Base-by-base conservation (phyloP, 2,113 vertebrate species). In the Microtus montanus region DNA sequence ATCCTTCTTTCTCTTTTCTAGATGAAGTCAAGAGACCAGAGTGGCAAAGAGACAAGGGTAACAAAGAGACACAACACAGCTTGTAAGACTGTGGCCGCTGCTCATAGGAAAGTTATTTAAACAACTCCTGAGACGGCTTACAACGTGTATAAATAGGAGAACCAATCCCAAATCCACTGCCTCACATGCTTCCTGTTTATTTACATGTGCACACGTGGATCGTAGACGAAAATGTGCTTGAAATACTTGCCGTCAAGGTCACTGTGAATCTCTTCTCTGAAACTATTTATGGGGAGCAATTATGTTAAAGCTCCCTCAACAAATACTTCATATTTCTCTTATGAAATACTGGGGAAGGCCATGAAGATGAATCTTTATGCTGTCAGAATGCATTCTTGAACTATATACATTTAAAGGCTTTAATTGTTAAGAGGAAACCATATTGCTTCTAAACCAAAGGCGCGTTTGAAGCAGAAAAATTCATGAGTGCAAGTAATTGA, bases 291-390 rank as follows among this genome's bases (percentile, higher is more conserved):
- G 63, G 30, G 10, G 13, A 94, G 63, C 47, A 84, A 41, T 24
- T 49, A 17, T 87, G 64, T 87, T 90, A 58, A 91, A 93, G 14
- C 26, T 64, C 10, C 66, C 95, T 94, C 68, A 80, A 92, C 95
- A 90, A 88, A n/a, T 79, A 78, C 33, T 90, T 95, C 61, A 90
- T 30, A 28, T 64, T 92, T 96, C 24, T 79, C 49, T 44, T 64
- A 41, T 83, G 41, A 70, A 74, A 38, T 80, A 70, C 47, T 44
- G 35, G 24, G 5, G 9, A 95, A 73, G 26, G 47, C 91, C 3
- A 1, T 88, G 79, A 52, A 75, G 33, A 58, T 38, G 41, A 49
- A 66, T 94, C 49, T 84, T 93, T 70, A 92, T 64, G 49, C 49
- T 85, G 12, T 87, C 20, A 87, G 71, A 79, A 35, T 54, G 26